Evolutionary conservation across 2,113 vertebrate species (phyloP), one percentile per base, ranked within the genome.

Genomic region (Halichoerus grypus): DNA sequence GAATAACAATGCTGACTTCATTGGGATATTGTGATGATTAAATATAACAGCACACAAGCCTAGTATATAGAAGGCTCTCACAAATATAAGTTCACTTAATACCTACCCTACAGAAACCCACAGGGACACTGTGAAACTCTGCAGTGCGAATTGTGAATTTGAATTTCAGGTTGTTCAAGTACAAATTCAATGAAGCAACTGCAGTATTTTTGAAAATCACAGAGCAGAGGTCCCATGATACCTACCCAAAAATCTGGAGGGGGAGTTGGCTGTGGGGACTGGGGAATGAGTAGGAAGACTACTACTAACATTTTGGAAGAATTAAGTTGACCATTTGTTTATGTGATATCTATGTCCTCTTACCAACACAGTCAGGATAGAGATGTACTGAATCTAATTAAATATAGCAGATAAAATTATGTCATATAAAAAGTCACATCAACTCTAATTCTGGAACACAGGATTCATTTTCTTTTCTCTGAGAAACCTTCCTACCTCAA

Each of bases 1-100:
- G 19, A 90, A 67, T 57, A 91, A 65, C 5, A 96, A 81, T 76
- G 24, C 12, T 88, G 65, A 85, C 31, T 97, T 96, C 46, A 63
- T 1, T 46, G 8, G 31, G 11, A 33, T 39, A 24, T 88, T 79
- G 21, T 39, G 53, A 77, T 95, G 36, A 51, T 71, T 55, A 49
- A 55, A 69, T 81, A 81, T 94, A 94, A 22, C 21, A 57, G 22
- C 7, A 74, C 6, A n/a, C 3, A 57, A 22, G 46, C 22, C 39
- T 53, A 79, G 26, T 28, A 49, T 31, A 14, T 21, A 57, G 14
- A 92, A 28, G 5, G 26, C 11, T 96, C 2, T 95, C 42, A 65
- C 22, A 76, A n/a, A 51, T 5, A 5, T 55, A 82, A 74, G 33
- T 49, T 72, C 7, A 92, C 11, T 6, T 86, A 63, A 19, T 76